Evolutionary conservation across 2,888 invertebrate species (phyloP).

Genomic region (Scrobipalpa costella): DNA sequence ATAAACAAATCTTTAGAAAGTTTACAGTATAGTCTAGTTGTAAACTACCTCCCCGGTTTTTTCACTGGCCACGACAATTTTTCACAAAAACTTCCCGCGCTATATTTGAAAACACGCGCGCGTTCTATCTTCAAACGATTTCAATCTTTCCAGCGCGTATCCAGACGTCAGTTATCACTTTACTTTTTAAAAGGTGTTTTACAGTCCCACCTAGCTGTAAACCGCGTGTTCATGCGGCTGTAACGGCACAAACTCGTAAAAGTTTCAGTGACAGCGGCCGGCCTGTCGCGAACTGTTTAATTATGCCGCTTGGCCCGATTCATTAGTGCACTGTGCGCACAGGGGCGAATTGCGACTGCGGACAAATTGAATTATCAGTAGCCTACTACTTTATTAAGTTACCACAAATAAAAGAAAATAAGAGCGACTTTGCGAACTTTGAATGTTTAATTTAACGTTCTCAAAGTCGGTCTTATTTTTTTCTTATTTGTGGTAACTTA

Average conservation of each 20-base stretch:
- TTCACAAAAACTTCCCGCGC: neutral
- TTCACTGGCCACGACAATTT: too few species aligned
- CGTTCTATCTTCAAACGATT: neutral
- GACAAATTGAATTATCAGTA: neutral
- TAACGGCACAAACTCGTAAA: slow-evolving; percentile 34
- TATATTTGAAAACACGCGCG: neutral
- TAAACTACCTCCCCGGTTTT: too few species aligned
- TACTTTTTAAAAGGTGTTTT: neutral
- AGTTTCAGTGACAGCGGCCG: slow-evolving; percentile 61
- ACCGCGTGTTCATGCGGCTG: neutral
- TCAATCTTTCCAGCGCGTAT: neutral
- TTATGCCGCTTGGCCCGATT: slow-evolving; percentile 76
- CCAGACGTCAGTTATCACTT: neutral
- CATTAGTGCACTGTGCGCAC: slow-evolving; percentile 69
- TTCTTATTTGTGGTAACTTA: too few species aligned
- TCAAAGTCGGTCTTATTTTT: too few species aligned
- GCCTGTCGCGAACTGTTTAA: slow-evolving; percentile 74
- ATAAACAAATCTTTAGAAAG: too few species aligned
- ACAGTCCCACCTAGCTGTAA: neutral
- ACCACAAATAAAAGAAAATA: too few species aligned
- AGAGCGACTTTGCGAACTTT: too few species aligned
- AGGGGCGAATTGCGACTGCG: slow-evolving; percentile 53
- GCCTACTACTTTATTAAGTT: neutral
- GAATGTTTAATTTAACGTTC: too few species aligned
- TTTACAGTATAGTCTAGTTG: too few species aligned